These are phyloP conservation scores for Lomographa bimaculata DNA, from an alignment of 2,888 invertebrate species.

Conservation along the genomic window DNA sequence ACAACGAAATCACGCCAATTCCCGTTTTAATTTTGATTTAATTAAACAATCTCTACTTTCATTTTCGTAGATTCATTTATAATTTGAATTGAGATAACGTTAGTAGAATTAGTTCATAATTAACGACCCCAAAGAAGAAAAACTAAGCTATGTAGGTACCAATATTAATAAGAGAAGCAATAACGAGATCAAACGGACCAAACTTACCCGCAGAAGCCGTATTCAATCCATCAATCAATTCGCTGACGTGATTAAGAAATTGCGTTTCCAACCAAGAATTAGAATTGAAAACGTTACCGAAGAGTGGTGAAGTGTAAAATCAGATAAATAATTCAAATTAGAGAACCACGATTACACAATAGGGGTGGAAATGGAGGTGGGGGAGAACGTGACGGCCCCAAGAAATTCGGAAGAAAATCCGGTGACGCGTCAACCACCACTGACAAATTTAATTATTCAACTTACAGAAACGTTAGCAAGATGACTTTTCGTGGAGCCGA, in stretches of 20 bases:
- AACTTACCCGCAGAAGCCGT: no score
- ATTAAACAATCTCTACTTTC: no score
- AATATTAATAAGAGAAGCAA: no score
- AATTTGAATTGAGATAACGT: no score
- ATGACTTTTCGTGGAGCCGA: conserved; percentile 79
- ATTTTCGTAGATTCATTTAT: no score
- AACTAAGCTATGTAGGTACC: no score
- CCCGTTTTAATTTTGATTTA: no score
- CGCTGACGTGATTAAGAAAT: conserved; percentile 26
- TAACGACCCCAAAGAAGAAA: no score
- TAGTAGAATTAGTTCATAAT: no score
- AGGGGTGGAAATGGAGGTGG: conserved; percentile 42
- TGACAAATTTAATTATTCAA: conserved; percentile 83
- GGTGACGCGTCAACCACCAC: conserved; percentile 77
- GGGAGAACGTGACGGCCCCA: conserved; percentile 72
- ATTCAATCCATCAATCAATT: conserved; percentile 25
- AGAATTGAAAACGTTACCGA: conserved; percentile 44
- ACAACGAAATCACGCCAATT: no score
- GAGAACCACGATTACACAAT: conserved; percentile 74
- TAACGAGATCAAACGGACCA: no score
- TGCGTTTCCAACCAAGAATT: conserved; percentile 26
- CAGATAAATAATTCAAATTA: conserved; percentile 81
- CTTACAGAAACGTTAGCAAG: conserved; percentile 81
- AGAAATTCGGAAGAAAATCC: conserved; percentile 74
- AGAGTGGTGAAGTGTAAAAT: conserved; percentile 58